Evolutionary conservation across 1,140 invertebrate species (phyloP).

Genomic region (Drosophila willistoni): DNA sequence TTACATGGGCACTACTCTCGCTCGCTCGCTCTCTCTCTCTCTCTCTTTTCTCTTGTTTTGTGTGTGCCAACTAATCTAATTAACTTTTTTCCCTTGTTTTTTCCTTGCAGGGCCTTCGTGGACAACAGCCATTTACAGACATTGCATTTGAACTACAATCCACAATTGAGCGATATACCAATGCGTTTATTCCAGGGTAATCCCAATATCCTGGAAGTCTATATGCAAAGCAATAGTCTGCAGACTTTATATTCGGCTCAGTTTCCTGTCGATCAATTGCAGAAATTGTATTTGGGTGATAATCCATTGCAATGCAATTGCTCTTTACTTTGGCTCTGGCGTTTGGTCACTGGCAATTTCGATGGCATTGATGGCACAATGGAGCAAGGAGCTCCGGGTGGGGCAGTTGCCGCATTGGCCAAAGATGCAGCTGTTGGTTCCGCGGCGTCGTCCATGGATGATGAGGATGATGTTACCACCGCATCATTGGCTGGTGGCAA

Average conservation of each 20-base stretch:
- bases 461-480: conserved; percentile 55
- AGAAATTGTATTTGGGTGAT: conserved; percentile 88
- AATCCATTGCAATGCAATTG: conserved; percentile 95
- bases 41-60: background rate
- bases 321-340: conserved; percentile 93
- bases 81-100: background rate
- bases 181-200: conserved; percentile 90
- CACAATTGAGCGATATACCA: conserved; percentile 87
- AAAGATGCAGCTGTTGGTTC: conserved; percentile 42
- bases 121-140: conserved; percentile 92
- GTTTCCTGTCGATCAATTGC: conserved; percentile 90
- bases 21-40: too few species aligned
- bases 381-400: conserved; percentile 57
- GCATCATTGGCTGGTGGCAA: conserved; percentile 23
- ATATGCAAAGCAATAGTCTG: conserved; percentile 88
- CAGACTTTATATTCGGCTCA: conserved; percentile 90
- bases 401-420: conserved; percentile 70
- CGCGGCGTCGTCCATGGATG: conserved; percentile 55
- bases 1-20: background rate
- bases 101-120: conserved; percentile 87
- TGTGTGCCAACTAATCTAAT: background rate
- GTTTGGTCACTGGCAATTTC: conserved; percentile 84
- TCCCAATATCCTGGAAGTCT: conserved; percentile 89
- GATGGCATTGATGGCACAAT: conserved; percentile 55
- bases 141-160: conserved; percentile 90